Conservation (phyloP, 2,113 vertebrate species). For the Tragelaphus buxtoni region DNA sequence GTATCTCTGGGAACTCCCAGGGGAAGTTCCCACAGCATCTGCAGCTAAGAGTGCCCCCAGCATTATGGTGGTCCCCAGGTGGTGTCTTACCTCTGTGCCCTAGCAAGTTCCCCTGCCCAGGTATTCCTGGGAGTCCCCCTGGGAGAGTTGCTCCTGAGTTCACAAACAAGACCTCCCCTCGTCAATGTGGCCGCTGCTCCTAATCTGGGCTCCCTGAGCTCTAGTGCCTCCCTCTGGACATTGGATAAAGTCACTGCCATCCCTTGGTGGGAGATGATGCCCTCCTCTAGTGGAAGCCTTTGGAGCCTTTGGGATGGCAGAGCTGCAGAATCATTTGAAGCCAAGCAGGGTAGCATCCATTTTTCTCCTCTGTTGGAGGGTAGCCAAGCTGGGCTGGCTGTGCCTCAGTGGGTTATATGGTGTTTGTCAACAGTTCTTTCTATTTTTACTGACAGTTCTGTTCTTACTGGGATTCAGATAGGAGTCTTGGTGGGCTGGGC, state of each 20-base stretch:
- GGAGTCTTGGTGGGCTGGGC: not conserved
- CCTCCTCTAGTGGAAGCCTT: not conserved
- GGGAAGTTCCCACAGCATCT: not conserved
- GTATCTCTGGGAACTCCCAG: not conserved
- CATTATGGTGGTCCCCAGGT: not conserved
- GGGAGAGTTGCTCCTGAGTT: not conserved
- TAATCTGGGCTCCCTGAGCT: not conserved
- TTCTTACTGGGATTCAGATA: not conserved
- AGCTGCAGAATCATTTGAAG: not conserved
- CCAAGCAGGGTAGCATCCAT: not conserved
- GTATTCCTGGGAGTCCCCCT: not conserved
- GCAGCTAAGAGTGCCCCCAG: not conserved
- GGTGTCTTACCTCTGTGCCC: not conserved
- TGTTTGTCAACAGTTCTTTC: not conserved
- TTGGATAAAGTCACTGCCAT: not conserved
- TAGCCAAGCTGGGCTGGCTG: not conserved
- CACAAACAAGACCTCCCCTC: not conserved
- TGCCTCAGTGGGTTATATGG: not conserved
- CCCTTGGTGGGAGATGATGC: not conserved
- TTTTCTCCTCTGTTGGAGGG: not conserved
- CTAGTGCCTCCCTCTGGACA: not conserved
- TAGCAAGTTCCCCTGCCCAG: not conserved
- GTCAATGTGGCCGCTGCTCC: not conserved
- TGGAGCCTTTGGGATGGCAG: not conserved
- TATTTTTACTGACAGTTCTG: not conserved